A percentile compares a stretch with the other conserved stretches of the same genome.
These are phyloP conservation scores for Acomys russatus DNA, from an alignment of 2,797 vertebrate genomes.

Conservation along the genomic window DNA sequence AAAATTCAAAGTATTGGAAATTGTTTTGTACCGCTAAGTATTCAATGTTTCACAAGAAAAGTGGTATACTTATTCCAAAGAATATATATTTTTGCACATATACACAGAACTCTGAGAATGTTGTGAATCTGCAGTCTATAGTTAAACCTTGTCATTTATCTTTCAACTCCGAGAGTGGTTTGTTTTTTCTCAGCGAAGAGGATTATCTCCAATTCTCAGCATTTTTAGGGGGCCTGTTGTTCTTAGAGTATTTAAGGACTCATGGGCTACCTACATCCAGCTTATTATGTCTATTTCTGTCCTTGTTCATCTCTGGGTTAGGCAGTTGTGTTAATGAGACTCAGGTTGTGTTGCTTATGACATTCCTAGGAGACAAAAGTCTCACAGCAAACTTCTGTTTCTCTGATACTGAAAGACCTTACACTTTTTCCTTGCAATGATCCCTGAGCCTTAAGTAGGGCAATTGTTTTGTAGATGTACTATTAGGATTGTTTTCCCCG, in stretches of 20 bases:
- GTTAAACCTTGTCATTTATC: slow-evolving; percentile 21
- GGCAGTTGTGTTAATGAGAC: too few relatives aligned
- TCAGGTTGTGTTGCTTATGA: background rate
- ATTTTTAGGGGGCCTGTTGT: background rate
- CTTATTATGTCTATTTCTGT: background rate
- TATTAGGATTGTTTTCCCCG: background rate
- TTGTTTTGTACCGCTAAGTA: background rate
- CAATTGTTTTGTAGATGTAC: background rate
- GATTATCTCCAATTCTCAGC: background rate
- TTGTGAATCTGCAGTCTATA: background rate
- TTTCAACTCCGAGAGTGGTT: background rate
- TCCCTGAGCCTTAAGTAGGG: background rate
- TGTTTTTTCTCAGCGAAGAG: background rate
- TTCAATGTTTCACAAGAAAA: background rate
- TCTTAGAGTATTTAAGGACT: background rate
- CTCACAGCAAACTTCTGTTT: too few relatives aligned
- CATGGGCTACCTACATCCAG: accelerated
- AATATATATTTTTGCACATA: slow-evolving; percentile 30
- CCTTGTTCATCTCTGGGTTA: background rate
- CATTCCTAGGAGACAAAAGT: background rate
- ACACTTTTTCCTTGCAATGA: too few relatives aligned
- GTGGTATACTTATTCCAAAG: background rate
- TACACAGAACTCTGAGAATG: background rate
- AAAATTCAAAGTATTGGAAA: slow-evolving; percentile 22
- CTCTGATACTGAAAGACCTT: background rate